phyloP scores from a whole-genome alignment of 1,140 invertebrate genomes.

The Lepidotrigona ventralis region DNA sequence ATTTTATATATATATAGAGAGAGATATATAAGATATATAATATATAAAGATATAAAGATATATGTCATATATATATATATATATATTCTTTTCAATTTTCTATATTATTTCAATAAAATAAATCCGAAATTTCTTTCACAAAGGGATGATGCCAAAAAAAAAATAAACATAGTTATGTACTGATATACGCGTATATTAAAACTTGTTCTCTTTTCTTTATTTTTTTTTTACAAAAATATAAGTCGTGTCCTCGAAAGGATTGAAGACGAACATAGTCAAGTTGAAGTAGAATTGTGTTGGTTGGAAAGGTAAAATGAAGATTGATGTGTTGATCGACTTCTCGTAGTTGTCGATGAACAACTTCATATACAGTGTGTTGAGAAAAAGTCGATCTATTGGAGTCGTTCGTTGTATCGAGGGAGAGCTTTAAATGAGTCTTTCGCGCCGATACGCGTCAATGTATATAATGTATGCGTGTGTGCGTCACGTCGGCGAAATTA shows the following conservation, averaged over 20 bases:
- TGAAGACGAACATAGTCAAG: not conserved
- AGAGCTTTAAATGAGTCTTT: not conserved
- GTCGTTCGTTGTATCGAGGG: not conserved
- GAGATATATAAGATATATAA: too few species aligned
- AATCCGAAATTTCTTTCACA: not conserved
- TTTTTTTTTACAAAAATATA: not conserved
- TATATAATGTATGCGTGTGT: too few species aligned
- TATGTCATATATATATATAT: too few species aligned
- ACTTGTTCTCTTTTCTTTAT: not conserved
- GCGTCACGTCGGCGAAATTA: not conserved
- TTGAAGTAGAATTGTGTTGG: conserved; percentile 4
- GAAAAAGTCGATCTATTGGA: not conserved
- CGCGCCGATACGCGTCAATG: not conserved
- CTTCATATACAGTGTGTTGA: not conserved
- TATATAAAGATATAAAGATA: too few species aligned
- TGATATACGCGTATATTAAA: not conserved
- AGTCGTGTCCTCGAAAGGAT: not conserved
- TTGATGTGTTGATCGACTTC: conserved; percentile 45
- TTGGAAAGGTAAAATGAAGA: conserved; percentile 31
- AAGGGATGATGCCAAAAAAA: not conserved
- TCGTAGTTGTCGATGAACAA: not conserved
- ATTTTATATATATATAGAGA: too few species aligned
- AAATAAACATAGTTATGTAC: too few species aligned
- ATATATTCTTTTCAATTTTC: not conserved
- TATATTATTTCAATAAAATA: not conserved